A percentile compares a stretch with the other conserved stretches of the same genome.
phyloP scores from a whole-genome alignment of 1,140 invertebrate species.

The Drosophila pectinifera region DNA sequence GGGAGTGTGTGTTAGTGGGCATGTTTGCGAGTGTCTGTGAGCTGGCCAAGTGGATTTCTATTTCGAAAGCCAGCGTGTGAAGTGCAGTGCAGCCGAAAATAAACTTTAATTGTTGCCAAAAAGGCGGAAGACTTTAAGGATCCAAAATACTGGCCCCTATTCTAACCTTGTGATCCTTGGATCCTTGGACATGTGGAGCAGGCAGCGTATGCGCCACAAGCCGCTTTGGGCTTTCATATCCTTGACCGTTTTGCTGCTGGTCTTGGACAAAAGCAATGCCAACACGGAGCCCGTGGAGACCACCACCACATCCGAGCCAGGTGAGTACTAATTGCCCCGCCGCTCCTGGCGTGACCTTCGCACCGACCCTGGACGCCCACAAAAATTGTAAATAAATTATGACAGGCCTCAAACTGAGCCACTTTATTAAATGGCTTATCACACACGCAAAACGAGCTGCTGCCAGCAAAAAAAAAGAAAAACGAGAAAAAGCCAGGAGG shows the following conservation, averaged over 20 bases:
- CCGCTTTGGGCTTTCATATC: conserved; percentile 76
- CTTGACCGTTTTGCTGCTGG: conserved; percentile 73
- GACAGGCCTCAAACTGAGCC: conserved; percentile 46
- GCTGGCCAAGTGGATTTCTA: conserved; percentile 67
- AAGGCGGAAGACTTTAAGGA: conserved; percentile 8
- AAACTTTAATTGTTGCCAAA: conserved; percentile 4
- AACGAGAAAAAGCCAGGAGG: conserved; percentile 1
- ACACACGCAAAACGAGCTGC: conserved; percentile 36
- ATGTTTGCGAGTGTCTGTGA: conserved; percentile 37
- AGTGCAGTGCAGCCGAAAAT: conserved; percentile 45
- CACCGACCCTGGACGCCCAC: conserved; percentile 2
- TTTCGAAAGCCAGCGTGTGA: conserved; percentile 48
- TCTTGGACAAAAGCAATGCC: conserved; percentile 76
- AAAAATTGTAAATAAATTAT: conserved; percentile 49
- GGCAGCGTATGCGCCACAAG: conserved; percentile 77
- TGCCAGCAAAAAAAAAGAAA: background rate
- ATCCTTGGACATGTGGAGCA: conserved; percentile 59
- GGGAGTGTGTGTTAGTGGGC: conserved; percentile 13
- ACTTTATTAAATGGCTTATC: conserved; percentile 77
- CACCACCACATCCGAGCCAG: conserved; percentile 78
- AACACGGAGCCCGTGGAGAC: conserved; percentile 70
- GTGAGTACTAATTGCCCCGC: conserved; percentile 60
- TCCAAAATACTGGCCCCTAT: conserved; percentile 23
- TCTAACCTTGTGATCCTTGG: conserved; percentile 41
- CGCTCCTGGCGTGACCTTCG: conserved; percentile 55